phyloP scores from a whole-genome alignment of 2,888 invertebrate species.

The Spisula subtruncata region DNA sequence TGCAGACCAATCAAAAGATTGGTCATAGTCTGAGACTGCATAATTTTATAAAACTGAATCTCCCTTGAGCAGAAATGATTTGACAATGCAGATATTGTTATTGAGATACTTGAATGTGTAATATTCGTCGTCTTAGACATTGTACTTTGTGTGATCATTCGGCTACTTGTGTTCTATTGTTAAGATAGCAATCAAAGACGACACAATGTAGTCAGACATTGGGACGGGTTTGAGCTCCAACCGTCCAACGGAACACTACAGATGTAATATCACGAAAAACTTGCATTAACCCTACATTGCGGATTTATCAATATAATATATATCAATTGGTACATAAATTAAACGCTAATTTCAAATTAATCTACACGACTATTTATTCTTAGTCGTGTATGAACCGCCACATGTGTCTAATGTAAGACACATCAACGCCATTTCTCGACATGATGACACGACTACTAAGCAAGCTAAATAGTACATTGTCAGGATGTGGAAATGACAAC shows the following conservation, averaged over 20 bases:
- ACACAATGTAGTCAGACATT: conserved; percentile 4
- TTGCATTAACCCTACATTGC: no score
- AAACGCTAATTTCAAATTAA: neutral
- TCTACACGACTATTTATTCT: no score
- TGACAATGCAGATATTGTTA: neutral
- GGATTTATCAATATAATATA: no score
- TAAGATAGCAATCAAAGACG: neutral
- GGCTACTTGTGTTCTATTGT: neutral
- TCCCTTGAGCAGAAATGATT: neutral
- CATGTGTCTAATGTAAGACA: no score
- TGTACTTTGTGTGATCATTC: neutral
- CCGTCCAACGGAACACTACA: no score
- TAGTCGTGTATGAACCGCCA: no score
- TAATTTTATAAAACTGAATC: neutral
- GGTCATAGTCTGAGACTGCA: neutral
- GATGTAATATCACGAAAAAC: no score
- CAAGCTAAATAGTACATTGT: no score
- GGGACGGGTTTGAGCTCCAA: no score
- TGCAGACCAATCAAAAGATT: neutral
- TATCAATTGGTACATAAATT: neutral
- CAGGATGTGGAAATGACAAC: no score
- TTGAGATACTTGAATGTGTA: conserved; percentile 5
- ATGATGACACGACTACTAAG: no score
- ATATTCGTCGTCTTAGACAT: neutral
- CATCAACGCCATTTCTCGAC: no score